phyloP scores from a whole-genome alignment of 2,113 vertebrate species.

The Promerops cafer region DNA sequence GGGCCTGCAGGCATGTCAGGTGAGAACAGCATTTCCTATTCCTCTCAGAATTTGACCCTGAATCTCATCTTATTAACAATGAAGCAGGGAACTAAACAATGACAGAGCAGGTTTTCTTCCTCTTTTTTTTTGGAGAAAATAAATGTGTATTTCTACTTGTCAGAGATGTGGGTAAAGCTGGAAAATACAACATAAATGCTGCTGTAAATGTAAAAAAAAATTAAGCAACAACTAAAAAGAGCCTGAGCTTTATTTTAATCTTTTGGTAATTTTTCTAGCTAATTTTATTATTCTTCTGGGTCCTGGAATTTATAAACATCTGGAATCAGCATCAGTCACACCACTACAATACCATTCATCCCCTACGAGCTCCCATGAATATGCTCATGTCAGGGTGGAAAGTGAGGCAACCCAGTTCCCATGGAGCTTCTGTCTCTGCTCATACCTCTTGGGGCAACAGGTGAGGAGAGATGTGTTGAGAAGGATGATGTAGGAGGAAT shows the following conservation, averaged over 20 bases:
- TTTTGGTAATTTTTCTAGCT: not conserved
- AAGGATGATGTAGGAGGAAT: not conserved
- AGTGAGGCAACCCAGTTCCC: not conserved
- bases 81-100: not conserved
- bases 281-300: not conserved
- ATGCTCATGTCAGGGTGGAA: not conserved
- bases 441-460: not conserved
- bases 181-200: not conserved
- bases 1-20: not conserved
- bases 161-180: not conserved
- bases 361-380: not conserved
- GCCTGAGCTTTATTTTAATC: not conserved
- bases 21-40: not conserved
- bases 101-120: not conserved
- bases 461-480: not conserved
- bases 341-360: not conserved
- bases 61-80: not conserved
- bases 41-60: not conserved
- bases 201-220: not conserved
- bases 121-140: not conserved
- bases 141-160: not conserved
- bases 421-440: not conserved
- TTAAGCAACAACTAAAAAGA: not conserved
- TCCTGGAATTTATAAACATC: not conserved
- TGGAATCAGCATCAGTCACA: not conserved